Conservation (phyloP, 2,113 vertebrate species). For the Rhagologus leucostigma region DNA sequence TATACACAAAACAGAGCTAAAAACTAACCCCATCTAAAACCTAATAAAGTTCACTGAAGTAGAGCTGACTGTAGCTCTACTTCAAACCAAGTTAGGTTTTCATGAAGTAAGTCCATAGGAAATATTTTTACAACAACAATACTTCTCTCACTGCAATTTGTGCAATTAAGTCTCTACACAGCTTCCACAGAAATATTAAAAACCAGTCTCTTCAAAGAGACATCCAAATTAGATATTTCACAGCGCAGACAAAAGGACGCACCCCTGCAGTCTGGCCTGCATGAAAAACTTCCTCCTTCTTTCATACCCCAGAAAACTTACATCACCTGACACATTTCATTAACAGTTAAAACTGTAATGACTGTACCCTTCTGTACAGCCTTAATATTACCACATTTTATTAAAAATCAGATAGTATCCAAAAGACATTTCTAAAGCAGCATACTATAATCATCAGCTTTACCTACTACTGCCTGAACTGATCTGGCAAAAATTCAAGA, state of each 20-base stretch:
- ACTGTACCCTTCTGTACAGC: background rate
- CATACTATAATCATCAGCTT: background rate
- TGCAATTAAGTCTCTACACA: background rate
- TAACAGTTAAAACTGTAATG: background rate
- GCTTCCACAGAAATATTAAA: background rate
- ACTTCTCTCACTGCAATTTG: background rate
- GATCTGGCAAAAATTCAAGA: background rate
- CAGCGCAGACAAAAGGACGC: background rate
- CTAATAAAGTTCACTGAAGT: background rate
- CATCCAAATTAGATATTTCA: background rate
- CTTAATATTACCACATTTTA: background rate
- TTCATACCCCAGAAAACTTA: background rate
- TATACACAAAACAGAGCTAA: background rate
- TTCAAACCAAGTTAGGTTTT: background rate
- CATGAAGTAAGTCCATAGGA: background rate
- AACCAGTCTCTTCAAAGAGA: background rate
- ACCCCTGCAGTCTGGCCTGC: background rate
- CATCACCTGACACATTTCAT: background rate
- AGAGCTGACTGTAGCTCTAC: background rate
- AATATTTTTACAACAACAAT: background rate
- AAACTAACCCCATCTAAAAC: background rate
- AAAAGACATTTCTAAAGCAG: background rate
- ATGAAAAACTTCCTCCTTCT: background rate
- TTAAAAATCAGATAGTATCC: background rate
- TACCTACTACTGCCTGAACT: background rate